Evolutionary conservation across 2,797 vertebrate species (phyloP), one percentile per base, ranked within the genome.

Genomic region (Rachycentron canadum): DNA sequence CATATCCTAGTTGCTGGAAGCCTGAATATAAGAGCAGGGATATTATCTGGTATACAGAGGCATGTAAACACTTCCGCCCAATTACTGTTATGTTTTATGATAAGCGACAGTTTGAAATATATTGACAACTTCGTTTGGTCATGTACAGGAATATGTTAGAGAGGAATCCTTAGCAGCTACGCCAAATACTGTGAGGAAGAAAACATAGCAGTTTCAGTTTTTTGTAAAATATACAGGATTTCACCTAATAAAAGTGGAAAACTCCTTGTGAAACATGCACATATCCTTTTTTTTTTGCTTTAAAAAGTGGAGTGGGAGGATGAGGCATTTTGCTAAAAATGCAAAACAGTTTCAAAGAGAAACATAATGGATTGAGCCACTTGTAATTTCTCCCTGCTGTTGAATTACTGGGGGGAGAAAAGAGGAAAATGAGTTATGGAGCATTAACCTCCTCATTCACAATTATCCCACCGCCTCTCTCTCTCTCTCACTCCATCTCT

Each of bases 401-500:
- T 88, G 78, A 84, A 85, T 83, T 83, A 85, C 75, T 86, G 26
- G 64, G 65, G 80, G 72, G 59, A 76, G 82, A 78, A 84, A 79
- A 86, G 61, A 79, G 70, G 55, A 85, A 91, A 90, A 90, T 87
- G 62, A 85, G 84, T 89, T 90, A 84, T 87, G 80, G 83, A 81
- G 85, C 88, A 89, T 91, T 90, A 90, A 91, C 84, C 87, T 90
- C 84, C 89, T 89, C 84, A 85, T 88, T 85, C 78, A 81, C 72
- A 80, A 89, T 79, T 80, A 74, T 87, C 82, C 58, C 45, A 34
- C 60, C 25, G 38, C 25, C 53, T 69, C 17, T 17, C 65, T 34
- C 41, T 59, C 30, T 65, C 23, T 36, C 36, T 53, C 13, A 72
- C 66, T 72, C 56, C 66, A n/a, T 72, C 68, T 65, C 47, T 50